Evolutionary conservation across 2,888 invertebrate genomes (phyloP), one percentile per base, ranked within the genome.

Genomic region (Empis livida): DNA sequence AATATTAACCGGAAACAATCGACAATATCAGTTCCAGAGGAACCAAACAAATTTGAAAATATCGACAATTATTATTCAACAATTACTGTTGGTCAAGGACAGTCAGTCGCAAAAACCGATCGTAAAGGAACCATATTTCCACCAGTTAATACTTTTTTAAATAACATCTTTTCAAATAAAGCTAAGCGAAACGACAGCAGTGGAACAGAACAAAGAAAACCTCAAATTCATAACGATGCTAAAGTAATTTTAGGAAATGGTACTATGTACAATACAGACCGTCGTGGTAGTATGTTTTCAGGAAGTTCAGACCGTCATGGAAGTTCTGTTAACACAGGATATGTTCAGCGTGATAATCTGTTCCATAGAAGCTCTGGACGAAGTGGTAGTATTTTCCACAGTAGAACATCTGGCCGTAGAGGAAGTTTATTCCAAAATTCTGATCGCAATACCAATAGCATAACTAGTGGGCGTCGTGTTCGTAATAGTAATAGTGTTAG

Each of bases 121-220:
- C 56, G 66, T 5, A 59, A 64, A 27, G 57, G 58, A 46, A 67
- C 66, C 47, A 59, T 64, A n/a, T n/a, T n/a, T n/a, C n/a, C n/a
- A n/a, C n/a, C n/a, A 9, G 9, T 27, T 27, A 27, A 27, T 27
- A 27, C 2, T 27, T 27, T 27, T 27, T 8, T 27, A 8, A 27
- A 27, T 27, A 27, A 27, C 9, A 8, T 27, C 5, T 27, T 27
- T 27, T 27, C 23, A 27, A 27, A 27, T 27, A 27, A 27, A 27
- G 2, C 23, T 27, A n/a, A n/a, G n/a, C n/a, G n/a, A n/a, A n/a
- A n/a, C n/a, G 23, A 27, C 5, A 27, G 9, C 2, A 27, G 9
- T 9, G 32, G 8, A 15, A 9, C 8, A 6, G 23, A 8, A 27
- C 5, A 27, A 27, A 27, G 5, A 5, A 27, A 27, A 27, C 23